Base-by-base conservation (phyloP, 2,888 invertebrate genomes). In the Drosophila gaucha region DNA sequence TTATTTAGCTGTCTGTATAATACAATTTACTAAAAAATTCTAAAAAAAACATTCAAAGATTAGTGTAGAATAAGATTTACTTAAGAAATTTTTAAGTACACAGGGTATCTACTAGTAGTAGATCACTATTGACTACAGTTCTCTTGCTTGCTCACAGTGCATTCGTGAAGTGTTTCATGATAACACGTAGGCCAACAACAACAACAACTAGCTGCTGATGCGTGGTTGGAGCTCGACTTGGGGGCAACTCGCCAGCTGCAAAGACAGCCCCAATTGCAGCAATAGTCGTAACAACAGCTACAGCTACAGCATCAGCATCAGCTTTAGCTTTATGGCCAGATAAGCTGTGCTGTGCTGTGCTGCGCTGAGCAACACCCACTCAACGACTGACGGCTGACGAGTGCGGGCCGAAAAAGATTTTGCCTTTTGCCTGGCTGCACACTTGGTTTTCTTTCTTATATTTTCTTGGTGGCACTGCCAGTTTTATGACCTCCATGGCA, bases 401-500 rank as follows among this genome's bases (percentile, higher is more conserved):
- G 35, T 43, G 43, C 43, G 44, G 63, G 28, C 33, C 46, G 20
- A 24, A 41, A 43, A 31, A 33, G 26, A 26, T 35, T 51, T 47
- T 49, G 85, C 38, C 55, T 35, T 51, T 47, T 49, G 85, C 38
- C 55, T 51, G 26, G 60, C 55, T 66, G 73, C 46, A 46, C 60
- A 31, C 63, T 26, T 3, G 1, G 6, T 12, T 12, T 5, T 9
- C 20, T 4, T 26, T 9, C 22, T 65, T 57, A 60, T 28, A 62
- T 66, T 72, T 51, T 72, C 78, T 74, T 88, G 86, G 86, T 82
- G 83, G 86, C 86, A 86, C 79, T 60, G 71, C 67, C 72, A 67
- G 66, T 86, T 88, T 80, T 88, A 86, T 86, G 86, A 88, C 88
- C 88, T 80, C 83, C 64, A 52, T 63, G 59, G 64, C 46, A 62